A percentile compares a stretch with the other conserved stretches of the same genome.
Evolutionary conservation across 2,888 invertebrate species (phyloP).

Genomic region (Sicus ferrugineus): DNA sequence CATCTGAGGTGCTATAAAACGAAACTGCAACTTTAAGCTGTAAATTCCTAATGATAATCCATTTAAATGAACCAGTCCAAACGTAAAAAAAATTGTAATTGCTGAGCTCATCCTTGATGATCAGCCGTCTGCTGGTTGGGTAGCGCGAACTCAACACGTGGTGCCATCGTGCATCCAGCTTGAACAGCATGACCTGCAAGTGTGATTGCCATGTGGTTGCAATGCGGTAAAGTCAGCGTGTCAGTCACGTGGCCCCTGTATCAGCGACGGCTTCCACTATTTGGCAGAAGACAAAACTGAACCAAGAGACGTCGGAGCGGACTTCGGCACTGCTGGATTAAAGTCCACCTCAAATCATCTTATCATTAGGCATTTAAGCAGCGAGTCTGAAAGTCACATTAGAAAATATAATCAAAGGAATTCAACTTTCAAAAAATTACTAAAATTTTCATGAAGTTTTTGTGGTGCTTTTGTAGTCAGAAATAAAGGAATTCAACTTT

Average conservation of each 20-base stretch:
- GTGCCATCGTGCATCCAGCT: background rate
- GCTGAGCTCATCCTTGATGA: background rate
- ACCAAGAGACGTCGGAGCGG: background rate
- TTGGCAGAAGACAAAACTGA: background rate
- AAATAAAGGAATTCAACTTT: too few species aligned
- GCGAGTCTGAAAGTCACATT: background rate
- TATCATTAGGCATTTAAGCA: background rate
- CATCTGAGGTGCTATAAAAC: background rate
- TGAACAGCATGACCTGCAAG: background rate
- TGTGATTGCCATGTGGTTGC: background rate
- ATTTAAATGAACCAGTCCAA: background rate
- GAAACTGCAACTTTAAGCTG: background rate
- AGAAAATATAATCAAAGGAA: background rate
- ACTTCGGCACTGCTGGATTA: background rate
- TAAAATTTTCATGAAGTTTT: too few species aligned
- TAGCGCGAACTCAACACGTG: background rate
- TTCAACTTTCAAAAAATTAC: too few species aligned
- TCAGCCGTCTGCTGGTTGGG: background rate
- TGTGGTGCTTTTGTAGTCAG: too few species aligned
- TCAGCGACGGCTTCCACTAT: background rate
- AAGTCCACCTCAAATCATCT: background rate
- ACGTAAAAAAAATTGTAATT: background rate
- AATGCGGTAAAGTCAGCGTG: slow-evolving; percentile 8
- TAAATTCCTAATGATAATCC: background rate
- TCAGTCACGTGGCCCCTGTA: slow-evolving; percentile 11